Evolutionary conservation across 2,888 invertebrate genomes (phyloP), one percentile per base, ranked within the genome.

Genomic region (Spialia ferax): DNA sequence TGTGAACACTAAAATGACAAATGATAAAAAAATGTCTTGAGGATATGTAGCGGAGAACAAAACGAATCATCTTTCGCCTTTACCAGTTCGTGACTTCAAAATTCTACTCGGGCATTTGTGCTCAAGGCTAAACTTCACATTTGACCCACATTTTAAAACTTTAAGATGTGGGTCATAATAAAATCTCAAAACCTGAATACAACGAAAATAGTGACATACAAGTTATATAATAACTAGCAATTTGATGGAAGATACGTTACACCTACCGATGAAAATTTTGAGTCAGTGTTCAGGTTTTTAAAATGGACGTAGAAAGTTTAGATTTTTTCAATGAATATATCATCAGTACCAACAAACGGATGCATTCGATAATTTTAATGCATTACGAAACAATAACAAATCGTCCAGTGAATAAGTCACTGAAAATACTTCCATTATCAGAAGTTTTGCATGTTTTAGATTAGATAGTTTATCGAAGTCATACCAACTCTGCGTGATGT

Each of bases 361-460:
- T 22, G 50, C 50, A 50, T 50, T 50, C 5, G 20, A 18, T 10
- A 45, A 10, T 3, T 10, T 15, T 10, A n/a, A 35, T 35, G 10
- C 45, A 18, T 22, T 18, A 61, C 48, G 8, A 52, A 64, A 59
- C 57, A 59, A 64, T 23, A 57, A 64, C 22, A 64, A 64, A 57
- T 15, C 4, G 20, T 15, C n/a, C 23, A n/a, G 20, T 56, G 13
- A 29, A 11, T 3, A 23, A 48, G 1, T 56, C 15, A 57, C 57
- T 15, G 38, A 18, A 50, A 63, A 35, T 57, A 65, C 35, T 64
- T 64, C 11, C 11, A 48, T 50, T 64, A 64, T 64, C 52, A 60
- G 13, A 5, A 7, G 52, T 60, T 59, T 52, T 54, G 59, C 59
- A 59, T 65, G 65, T 65, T 65, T 38, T 52, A 65, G 59, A 59